Percentiles rank a stretch among this genome's conserved stretches.
These are phyloP conservation scores for Heteromormyrus szaboi DNA, from an alignment of 2,797 vertebrate genomes.

Conservation along the genomic window DNA sequence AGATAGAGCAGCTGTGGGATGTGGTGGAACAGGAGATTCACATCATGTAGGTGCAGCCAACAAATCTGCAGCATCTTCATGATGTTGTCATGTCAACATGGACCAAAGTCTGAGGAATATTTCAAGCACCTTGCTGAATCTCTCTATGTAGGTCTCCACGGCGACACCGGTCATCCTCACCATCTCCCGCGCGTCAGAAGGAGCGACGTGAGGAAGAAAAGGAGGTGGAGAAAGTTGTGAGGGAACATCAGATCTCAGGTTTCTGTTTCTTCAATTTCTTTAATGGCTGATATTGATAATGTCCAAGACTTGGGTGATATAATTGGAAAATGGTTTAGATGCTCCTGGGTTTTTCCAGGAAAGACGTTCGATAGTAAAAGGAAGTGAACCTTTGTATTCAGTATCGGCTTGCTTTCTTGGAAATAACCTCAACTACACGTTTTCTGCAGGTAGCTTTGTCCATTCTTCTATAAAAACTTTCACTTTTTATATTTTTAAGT, in stretches of 20 bases:
- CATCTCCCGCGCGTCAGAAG: slow-evolving; percentile 74
- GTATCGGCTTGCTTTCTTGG: neutral
- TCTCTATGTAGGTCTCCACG: slow-evolving; percentile 71
- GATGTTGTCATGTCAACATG: too few relatives aligned
- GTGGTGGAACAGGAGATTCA: too few relatives aligned
- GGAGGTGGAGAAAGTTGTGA: slow-evolving; percentile 62
- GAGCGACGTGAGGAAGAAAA: slow-evolving; percentile 82
- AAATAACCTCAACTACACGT: neutral
- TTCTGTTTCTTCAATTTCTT: neutral
- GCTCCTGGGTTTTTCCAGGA: neutral
- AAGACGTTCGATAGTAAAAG: neutral
- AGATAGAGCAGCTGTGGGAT: too few relatives aligned
- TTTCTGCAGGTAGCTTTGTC: neutral
- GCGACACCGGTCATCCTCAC: slow-evolving; percentile 76
- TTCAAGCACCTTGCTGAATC: too few relatives aligned
- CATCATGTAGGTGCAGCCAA: too few relatives aligned
- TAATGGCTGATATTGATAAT: neutral
- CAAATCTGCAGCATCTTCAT: too few relatives aligned
- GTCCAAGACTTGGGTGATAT: neutral
- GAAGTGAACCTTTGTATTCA: neutral
- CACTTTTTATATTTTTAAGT: neutral
- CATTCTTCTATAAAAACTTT: neutral
- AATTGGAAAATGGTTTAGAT: neutral
- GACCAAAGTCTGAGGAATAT: too few relatives aligned
- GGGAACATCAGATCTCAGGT: slow-evolving; percentile 88